These are phyloP conservation scores for Pogonocherus hispidulus DNA, from an alignment of 2,888 invertebrate species.

Conservation along the genomic window DNA sequence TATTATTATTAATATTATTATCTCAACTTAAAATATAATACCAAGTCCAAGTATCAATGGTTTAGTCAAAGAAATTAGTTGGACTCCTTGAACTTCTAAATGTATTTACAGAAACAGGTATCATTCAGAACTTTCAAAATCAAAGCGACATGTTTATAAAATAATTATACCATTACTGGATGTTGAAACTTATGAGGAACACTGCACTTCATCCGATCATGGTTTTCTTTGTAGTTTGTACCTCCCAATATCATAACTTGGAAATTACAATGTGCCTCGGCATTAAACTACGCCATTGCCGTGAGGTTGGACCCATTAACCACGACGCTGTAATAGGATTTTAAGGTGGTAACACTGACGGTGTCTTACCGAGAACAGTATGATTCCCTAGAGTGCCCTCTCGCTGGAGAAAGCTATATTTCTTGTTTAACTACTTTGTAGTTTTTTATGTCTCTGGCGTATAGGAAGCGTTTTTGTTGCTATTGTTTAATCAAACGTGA, in stretches of 20 bases:
- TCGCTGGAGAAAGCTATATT: conserved; percentile 45
- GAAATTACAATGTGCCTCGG: conserved; percentile 9
- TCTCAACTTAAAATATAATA: too few relatives aligned
- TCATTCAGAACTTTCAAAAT: too few relatives aligned
- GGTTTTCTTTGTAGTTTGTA: not conserved
- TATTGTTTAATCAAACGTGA: conserved; percentile 45
- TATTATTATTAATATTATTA: too few relatives aligned
- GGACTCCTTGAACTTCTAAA: too few relatives aligned
- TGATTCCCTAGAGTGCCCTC: conserved; percentile 45
- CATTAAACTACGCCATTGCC: conserved; percentile 17
- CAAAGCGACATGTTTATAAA: too few relatives aligned
- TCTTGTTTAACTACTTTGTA: conserved; percentile 49
- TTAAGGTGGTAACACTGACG: conserved; percentile 26
- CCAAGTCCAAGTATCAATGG: too few relatives aligned
- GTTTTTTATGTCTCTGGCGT: conserved; percentile 38
- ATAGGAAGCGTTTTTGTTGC: conserved; percentile 37
- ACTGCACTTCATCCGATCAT: not conserved
- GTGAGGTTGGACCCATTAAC: conserved; percentile 46
- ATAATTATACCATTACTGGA: too few relatives aligned
- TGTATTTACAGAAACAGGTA: too few relatives aligned
- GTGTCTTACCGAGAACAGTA: conserved; percentile 20
- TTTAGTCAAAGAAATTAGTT: too few relatives aligned
- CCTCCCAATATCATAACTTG: conserved; percentile 11
- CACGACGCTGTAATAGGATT: conserved; percentile 41
- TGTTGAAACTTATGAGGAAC: too few relatives aligned